Percentiles rank a stretch among this genome's conserved stretches.
These are phyloP conservation scores for Aldabrachelys gigantea DNA, from an alignment of 2,113 vertebrate genomes.

Conservation along the genomic window DNA sequence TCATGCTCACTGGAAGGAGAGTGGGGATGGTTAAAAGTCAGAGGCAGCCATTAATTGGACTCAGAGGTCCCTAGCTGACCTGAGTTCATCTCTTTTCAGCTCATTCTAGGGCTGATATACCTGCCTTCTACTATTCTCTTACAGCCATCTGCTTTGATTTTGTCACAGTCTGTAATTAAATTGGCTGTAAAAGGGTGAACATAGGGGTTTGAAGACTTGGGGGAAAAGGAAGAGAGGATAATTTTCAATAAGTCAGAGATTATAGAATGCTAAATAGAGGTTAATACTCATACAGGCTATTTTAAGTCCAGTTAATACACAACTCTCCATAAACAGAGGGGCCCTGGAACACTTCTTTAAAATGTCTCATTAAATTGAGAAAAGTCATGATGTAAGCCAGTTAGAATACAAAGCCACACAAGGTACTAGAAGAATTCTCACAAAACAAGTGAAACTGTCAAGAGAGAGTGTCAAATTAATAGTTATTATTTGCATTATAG, in stretches of 20 bases:
- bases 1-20: too few relatives aligned
- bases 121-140: not conserved
- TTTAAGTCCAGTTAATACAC: not conserved
- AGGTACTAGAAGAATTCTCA: not conserved
- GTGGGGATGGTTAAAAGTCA: too few relatives aligned
- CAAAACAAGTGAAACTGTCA: not conserved
- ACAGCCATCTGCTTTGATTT: too few relatives aligned
- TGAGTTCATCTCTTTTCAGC: not conserved
- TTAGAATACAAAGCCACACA: not conserved
- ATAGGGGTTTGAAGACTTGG: not conserved
- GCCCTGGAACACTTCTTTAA: too few relatives aligned
- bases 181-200: not conserved
- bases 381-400: not conserved
- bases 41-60: too few relatives aligned
- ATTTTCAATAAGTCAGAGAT: not conserved
- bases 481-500: not conserved
- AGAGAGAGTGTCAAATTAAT: not conserved
- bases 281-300: not conserved
- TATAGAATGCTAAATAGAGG: not conserved
- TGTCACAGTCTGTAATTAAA: not conserved
- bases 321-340: not conserved
- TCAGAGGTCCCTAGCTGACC: not conserved
- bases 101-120: not conserved
- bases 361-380: not conserved
- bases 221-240: not conserved